A percentile compares a stretch with the other conserved stretches of the same genome.
Conservation (phyloP, 1,140 invertebrate genomes). For the Contarinia nasturtii region DNA sequence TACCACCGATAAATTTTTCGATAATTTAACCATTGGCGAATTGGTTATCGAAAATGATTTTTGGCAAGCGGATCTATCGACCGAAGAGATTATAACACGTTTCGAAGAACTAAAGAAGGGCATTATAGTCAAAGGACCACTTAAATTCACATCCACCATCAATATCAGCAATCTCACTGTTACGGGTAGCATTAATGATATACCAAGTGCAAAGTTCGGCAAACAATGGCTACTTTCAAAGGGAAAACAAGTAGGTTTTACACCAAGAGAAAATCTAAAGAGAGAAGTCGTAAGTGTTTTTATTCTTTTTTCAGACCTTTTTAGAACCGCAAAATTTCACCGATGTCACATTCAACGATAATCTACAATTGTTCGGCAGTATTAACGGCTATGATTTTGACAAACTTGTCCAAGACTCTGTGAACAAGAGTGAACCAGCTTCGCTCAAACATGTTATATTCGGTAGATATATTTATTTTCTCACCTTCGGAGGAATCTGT, state of each 20-base stretch:
- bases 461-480: too few relatives aligned
- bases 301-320: conserved; percentile 9
- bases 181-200: conserved; percentile 13
- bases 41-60: too few relatives aligned
- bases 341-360: conserved; percentile 11
- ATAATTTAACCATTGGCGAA: too few relatives aligned
- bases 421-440: conserved; percentile 21
- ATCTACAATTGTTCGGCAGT: conserved; percentile 11
- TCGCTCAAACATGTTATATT: conserved; percentile 18
- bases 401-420: conserved; percentile 16
- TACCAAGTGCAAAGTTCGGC: conserved; percentile 10
- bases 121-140: neutral
- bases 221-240: conserved; percentile 11
- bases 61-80: too few relatives aligned
- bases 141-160: conserved; percentile 15
- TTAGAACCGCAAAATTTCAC: conserved; percentile 12
- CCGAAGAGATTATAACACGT: too few relatives aligned
- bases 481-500: neutral
- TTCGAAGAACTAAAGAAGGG: neutral
- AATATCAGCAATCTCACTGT: conserved; percentile 14
- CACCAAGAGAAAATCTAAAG: neutral
- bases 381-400: conserved; percentile 21
- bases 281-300: too few relatives aligned
- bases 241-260: neutral
- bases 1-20: too few relatives aligned